A percentile compares a stretch with the other conserved stretches of the same genome.
Evolutionary conservation across 2,888 invertebrate species (phyloP).

Genomic region (Parascotia fuliginaria): DNA sequence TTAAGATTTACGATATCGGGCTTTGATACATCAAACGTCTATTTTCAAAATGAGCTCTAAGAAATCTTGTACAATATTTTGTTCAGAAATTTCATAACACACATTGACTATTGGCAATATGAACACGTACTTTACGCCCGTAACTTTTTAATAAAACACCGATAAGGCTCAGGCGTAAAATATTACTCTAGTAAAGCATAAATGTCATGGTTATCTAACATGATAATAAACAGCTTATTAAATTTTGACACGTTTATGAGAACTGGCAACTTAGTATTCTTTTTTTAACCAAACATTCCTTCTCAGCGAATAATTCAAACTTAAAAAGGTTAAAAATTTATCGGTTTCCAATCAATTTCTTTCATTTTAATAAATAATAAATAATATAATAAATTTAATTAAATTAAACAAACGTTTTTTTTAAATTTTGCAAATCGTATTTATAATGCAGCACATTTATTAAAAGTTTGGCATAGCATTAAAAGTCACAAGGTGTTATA

Average conservation of each 20-base stretch:
- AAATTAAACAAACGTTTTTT: not conserved
- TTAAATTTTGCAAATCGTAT: constrained; percentile 44
- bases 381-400: too few species aligned
- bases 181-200: constrained; percentile 3
- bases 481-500: constrained; percentile 57
- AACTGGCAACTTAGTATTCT: not conserved
- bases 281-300: too few species aligned
- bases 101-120: constrained; percentile 39
- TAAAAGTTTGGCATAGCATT: constrained; percentile 43
- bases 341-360: too few species aligned
- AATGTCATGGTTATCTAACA: too few species aligned
- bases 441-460: constrained; percentile 37
- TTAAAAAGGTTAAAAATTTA: too few species aligned
- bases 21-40: too few species aligned
- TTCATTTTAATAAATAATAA: too few species aligned
- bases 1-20: too few species aligned
- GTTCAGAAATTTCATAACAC: constrained; percentile 33
- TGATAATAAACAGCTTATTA: constrained; percentile 20
- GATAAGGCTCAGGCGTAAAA: constrained; percentile 11
- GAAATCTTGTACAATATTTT: constrained; percentile 6
- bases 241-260: constrained; percentile 28
- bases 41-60: not conserved
- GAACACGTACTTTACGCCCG: constrained; percentile 26
- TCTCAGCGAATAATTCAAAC: too few species aligned
- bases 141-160: constrained; percentile 43